Conservation (phyloP, 2,888 invertebrate species). For the Vesta saturnalis region DNA sequence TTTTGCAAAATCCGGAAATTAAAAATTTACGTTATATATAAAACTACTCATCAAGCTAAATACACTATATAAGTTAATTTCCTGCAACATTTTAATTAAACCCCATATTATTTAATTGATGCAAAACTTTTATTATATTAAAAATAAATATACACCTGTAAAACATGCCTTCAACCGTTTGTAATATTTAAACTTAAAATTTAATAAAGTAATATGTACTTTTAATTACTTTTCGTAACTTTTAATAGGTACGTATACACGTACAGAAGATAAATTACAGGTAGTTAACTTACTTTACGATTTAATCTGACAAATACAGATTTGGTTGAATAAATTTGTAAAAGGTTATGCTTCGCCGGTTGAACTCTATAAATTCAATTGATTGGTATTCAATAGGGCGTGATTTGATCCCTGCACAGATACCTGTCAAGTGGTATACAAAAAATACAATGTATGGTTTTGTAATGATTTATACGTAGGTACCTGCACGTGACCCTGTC, state of each 20-base stretch:
- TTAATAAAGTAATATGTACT: background rate
- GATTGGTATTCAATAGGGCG: slow-evolving; percentile 26
- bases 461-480: slow-evolving; percentile 11
- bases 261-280: slow-evolving; percentile 6
- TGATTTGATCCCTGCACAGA: slow-evolving; percentile 29
- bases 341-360: slow-evolving; percentile 6
- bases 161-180: background rate
- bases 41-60: too few species aligned
- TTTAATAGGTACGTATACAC: background rate
- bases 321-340: slow-evolving; percentile 8
- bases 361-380: slow-evolving; percentile 30
- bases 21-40: too few species aligned
- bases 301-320: slow-evolving; percentile 6
- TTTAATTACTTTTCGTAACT: slow-evolving; percentile 4
- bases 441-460: slow-evolving; percentile 29
- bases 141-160: background rate
- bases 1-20: too few species aligned
- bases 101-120: slow-evolving; percentile 13
- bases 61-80: slow-evolving; percentile 23
- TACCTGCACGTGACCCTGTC: slow-evolving; percentile 20
- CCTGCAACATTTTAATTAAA: slow-evolving; percentile 33
- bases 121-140: slow-evolving; percentile 16
- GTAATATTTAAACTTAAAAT: background rate
- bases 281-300: background rate
- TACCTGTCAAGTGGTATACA: slow-evolving; percentile 27